Evolutionary conservation across 2,113 vertebrate genomes (phyloP).

Genomic region (Tragelaphus scriptus): DNA sequence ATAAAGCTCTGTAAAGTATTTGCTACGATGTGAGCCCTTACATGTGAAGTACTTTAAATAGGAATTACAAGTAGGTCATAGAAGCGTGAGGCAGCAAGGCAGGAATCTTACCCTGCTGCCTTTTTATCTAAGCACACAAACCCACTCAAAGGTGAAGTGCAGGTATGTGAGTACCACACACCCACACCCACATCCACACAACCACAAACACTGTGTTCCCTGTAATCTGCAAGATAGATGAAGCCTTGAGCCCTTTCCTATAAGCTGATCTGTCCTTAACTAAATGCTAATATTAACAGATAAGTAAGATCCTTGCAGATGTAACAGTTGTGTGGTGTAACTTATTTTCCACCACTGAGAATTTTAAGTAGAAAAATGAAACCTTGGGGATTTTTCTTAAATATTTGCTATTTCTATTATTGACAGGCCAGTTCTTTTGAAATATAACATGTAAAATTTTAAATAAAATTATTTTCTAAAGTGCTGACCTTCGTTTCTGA

Average conservation of each 20-base stretch:
- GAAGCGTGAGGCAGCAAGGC: background rate
- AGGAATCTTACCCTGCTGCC: background rate
- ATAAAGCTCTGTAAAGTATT: background rate
- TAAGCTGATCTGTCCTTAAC: background rate
- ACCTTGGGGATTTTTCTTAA: background rate
- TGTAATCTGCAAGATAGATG: background rate
- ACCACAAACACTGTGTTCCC: background rate
- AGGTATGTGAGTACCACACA: fast-evolving
- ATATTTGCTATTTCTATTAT: background rate
- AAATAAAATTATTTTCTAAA: background rate
- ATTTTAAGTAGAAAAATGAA: background rate
- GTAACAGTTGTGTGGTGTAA: background rate
- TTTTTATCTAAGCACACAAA: background rate
- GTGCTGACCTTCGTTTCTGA: background rate
- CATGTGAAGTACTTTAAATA: background rate
- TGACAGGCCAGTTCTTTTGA: background rate
- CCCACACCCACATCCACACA: background rate
- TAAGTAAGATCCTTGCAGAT: background rate
- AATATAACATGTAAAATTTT: background rate
- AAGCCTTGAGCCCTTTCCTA: background rate
- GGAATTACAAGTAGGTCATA: background rate
- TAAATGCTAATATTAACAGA: background rate
- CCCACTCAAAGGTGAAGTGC: background rate
- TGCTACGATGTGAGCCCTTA: background rate
- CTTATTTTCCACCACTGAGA: background rate